phyloP scores from a whole-genome alignment of 1,140 invertebrate genomes.

The Cydia fagiglandana region DNA sequence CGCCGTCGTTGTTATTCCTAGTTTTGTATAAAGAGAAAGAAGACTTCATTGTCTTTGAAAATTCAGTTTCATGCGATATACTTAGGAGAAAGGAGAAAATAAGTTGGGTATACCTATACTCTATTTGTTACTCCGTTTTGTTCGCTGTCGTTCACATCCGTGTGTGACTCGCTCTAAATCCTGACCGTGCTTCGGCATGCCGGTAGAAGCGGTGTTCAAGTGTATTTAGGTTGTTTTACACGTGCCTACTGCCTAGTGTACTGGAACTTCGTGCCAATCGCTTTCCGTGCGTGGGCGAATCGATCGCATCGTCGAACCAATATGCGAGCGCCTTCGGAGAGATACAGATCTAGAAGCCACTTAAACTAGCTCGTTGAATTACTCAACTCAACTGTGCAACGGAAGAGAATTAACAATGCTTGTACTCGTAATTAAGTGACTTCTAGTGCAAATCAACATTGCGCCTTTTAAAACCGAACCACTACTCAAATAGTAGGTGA shows the following conservation, averaged over 20 bases:
- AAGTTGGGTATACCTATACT: no score
- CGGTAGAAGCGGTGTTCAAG: conserved; percentile 20
- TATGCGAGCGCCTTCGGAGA: not conserved
- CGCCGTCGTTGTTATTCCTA: no score
- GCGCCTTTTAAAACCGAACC: no score
- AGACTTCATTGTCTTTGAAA: no score
- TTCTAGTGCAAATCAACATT: not conserved
- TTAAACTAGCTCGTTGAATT: not conserved
- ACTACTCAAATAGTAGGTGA: no score
- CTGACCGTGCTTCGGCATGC: conserved; percentile 18
- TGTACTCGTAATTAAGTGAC: no score
- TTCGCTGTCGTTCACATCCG: not conserved
- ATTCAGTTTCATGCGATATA: no score
- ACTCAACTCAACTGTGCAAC: not conserved
- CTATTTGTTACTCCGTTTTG: not conserved
- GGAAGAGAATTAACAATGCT: not conserved
- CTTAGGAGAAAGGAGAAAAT: no score
- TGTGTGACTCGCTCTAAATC: not conserved
- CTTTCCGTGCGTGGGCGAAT: not conserved
- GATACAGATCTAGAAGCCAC: no score
- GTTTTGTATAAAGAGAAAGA: no score
- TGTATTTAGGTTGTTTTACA: conserved; percentile 26
- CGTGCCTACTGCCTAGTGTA: conserved; percentile 2
- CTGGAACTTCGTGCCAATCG: not conserved
- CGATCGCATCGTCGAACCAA: not conserved